Evolutionary conservation across 92 coral and sea anemone genomes (phyloP).

Genomic region (Bergia sp.): DNA sequence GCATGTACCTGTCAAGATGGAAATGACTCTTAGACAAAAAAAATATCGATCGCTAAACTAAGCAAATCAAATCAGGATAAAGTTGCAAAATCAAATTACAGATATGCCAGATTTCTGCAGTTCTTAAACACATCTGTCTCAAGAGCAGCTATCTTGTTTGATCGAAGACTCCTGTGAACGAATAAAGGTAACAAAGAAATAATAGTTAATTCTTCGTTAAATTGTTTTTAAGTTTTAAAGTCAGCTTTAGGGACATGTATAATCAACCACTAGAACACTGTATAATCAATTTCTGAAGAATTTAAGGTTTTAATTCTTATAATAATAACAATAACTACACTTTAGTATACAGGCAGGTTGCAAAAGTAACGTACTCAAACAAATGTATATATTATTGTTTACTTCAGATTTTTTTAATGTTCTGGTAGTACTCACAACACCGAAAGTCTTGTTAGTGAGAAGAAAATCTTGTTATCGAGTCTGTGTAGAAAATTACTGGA

Average conservation of each 20-base stretch:
- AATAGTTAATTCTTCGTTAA: too few relatives aligned
- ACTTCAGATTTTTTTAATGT: too few relatives aligned
- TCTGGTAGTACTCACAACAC: neutral
- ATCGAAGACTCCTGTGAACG: constrained; percentile 28
- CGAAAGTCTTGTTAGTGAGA: neutral
- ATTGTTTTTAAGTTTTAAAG: too few relatives aligned
- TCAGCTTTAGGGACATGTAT: too few relatives aligned
- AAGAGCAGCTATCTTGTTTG: neutral
- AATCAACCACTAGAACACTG: too few relatives aligned
- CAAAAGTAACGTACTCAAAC: too few relatives aligned
- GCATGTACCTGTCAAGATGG: neutral
- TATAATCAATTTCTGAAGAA: too few relatives aligned
- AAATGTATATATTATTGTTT: too few relatives aligned
- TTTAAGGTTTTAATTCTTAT: too few relatives aligned
- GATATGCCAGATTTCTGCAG: neutral
- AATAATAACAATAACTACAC: too few relatives aligned
- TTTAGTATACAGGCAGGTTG: too few relatives aligned
- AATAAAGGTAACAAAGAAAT: neutral
- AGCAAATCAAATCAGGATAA: neutral
- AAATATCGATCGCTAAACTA: neutral
- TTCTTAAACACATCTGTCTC: neutral
- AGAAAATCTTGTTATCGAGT: neutral
- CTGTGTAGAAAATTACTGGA: neutral
- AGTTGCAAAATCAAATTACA: neutral
- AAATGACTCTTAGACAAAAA: neutral